Percentiles rank a stretch among this genome's conserved stretches.
Evolutionary conservation across 2,113 vertebrate genomes (phyloP).

Genomic region (Pteropus alecto): DNA sequence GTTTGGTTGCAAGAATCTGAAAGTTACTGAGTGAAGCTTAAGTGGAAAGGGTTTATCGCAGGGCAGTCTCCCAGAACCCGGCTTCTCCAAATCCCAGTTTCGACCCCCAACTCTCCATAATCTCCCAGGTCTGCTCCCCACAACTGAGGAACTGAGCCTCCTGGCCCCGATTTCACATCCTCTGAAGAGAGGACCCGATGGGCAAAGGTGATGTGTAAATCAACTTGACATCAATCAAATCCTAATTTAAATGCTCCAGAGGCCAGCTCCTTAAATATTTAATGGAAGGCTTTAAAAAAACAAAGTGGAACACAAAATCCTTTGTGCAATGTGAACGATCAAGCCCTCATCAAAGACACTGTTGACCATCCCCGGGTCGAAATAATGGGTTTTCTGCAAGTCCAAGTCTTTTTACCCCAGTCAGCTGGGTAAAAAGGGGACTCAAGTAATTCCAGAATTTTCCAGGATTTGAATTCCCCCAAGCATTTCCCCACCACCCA

Average conservation of each 20-base stretch:
- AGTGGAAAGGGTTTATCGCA: not conserved
- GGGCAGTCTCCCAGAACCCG: not conserved
- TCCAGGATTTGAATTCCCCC: not conserved
- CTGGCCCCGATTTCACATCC: not conserved
- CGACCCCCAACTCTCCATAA: not conserved
- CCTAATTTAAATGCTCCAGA: slow-evolving; percentile 46
- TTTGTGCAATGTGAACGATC: not conserved
- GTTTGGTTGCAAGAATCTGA: not conserved
- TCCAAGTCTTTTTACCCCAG: no score
- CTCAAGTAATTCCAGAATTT: not conserved
- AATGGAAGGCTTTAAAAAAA: not conserved
- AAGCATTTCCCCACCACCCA: not conserved
- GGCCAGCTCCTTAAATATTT: slow-evolving; percentile 61
- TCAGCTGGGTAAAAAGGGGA: not conserved
- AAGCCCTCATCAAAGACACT: not conserved
- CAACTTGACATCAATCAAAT: slow-evolving; percentile 50
- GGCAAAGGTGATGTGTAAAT: slow-evolving; percentile 36
- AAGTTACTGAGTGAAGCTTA: not conserved
- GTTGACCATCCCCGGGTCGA: not conserved
- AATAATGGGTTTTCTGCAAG: not conserved
- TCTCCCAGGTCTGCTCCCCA: not conserved
- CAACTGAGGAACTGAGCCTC: not conserved
- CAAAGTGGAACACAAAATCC: slow-evolving; percentile 15
- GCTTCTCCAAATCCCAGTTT: not conserved
- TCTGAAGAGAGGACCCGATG: not conserved